Evolutionary conservation across 2,888 invertebrate genomes (phyloP), one percentile per base, ranked within the genome.

Genomic region (Tenthredo scrophulariae): DNA sequence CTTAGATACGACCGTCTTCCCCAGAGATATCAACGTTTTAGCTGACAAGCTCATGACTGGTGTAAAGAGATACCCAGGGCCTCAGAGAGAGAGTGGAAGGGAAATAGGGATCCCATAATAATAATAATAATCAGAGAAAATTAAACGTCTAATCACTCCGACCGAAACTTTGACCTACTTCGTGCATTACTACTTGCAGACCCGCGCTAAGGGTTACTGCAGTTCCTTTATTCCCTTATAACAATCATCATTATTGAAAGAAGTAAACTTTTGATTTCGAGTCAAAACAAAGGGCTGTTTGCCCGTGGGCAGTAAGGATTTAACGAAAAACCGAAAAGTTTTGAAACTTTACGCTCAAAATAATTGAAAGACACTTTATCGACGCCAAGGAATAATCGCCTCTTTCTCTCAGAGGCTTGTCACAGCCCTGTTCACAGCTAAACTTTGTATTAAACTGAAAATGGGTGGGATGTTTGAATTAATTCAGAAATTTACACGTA

Each of bases 401-500:
- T 22, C 50, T 77, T 37, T 37, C 2, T n/a, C 29, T 33, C 29
- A 13, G 22, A 62, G 50, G 50, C 50, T 77, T 40, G 46, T 15
- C 26, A 75, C 74, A 43, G 46, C 46, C 74, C 74, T 46, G 46
- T 22, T 5, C 22, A 46, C 46, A 40, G 9, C 46, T 3, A 33
- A 77, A 77, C 29, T 77, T 29, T 15, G 77, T 18, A 50, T 29
- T 29, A 18, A 46, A 15, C 18, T 54, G 7, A 50, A 29, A 29
- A 26, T 40, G 50, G 29, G 40, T 15, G 6, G 50, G 18, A 50
- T 29, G 79, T 58, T 37, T 80, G 13, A 80, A 80, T 37, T 80
- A 80, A 62, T 80, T 62, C 37, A 18, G 62, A 10, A 80, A 80
- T 80, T 80, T 37, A 6, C 37, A 62, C 37, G 62, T 40, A 80